Base-by-base conservation (phyloP, 1,140 invertebrate genomes). In the Planococcus citri region DNA sequence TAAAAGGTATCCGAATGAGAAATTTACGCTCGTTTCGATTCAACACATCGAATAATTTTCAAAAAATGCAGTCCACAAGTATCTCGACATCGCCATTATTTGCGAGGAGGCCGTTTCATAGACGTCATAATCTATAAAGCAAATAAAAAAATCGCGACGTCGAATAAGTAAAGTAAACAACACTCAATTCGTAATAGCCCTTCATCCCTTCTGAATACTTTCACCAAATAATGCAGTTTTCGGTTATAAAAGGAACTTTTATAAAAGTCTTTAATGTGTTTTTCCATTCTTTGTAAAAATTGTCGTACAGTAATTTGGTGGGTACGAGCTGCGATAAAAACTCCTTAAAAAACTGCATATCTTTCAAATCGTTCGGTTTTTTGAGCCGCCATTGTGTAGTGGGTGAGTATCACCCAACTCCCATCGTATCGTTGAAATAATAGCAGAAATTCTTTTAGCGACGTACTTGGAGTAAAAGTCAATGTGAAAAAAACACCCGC, bases 161-260 rank as follows among this genome's bases (percentile, higher is more conserved):
- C 12, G 12, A 33, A 33, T 33, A 33, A 33, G 41, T 9, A 51
- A 51, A 17, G 41, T 51, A 51, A 51, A 51, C 41, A 51, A 51
- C n/a, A 51, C n/a, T 51, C 41, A 3, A 51, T 51, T 51, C 3
- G 41, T 51, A 51, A 51, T 51, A 51, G 41, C 17, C 41, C 12
- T 51, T 51, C 41, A 20, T 33, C 6, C 41, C 17, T 51, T 4
- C n/a, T 51, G 41, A 20, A 51, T 17, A 51, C 41, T 51, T 51
- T 51, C 41, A 51, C 41, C 41, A 51, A 51, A 51, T 51, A 51
- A 51, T 51, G 41, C 41, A 51, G 41, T 51, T 51, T 51, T 51
- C 41, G 41, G 41, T 51, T 51, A 51, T 51, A 51, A 51, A 51
- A 51, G n/a, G 41, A 51, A 51, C 41, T 51, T 51, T 51, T 51